phyloP scores from a whole-genome alignment of 2,888 invertebrate genomes.

The Metallyticus violacea region DNA sequence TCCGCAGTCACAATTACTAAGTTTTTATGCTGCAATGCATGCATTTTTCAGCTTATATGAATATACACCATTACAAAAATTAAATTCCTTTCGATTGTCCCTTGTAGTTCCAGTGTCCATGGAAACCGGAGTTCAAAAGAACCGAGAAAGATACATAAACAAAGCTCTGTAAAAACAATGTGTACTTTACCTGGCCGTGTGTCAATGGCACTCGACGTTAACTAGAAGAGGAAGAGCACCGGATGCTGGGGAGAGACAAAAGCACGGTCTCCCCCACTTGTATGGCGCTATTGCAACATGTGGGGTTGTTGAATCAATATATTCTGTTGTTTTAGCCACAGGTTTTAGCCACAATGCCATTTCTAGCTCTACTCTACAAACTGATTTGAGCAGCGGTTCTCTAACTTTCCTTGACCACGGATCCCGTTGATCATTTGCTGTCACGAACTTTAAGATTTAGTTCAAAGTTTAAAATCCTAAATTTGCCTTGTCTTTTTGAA shows the following conservation, averaged over 20 bases:
- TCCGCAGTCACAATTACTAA: too few species aligned
- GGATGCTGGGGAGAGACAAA: not conserved
- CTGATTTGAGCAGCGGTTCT: too few species aligned
- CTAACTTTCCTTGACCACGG: too few species aligned
- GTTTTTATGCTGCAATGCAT: too few species aligned
- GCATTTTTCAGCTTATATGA: too few species aligned
- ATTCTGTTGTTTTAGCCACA: not conserved
- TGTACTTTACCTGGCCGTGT: not conserved
- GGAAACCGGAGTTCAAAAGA: not conserved
- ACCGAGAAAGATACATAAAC: not conserved
- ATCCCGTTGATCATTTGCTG: too few species aligned
- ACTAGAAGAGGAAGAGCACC: not conserved
- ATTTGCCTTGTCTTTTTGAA: too few species aligned
- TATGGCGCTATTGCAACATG: not conserved
- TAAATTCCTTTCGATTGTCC: not conserved
- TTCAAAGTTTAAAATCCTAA: too few species aligned
- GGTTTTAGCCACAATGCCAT: not conserved
- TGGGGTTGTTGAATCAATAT: not conserved
- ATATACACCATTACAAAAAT: not conserved
- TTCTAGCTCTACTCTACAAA: not conserved
- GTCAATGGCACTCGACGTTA: not conserved
- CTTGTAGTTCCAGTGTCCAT: not conserved
- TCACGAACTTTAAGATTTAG: too few species aligned
- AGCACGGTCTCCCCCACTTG: not conserved
- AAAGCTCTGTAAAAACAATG: not conserved